These are phyloP conservation scores for Malurus leucopterus DNA, from an alignment of 2,797 vertebrate genomes.

Conservation along the genomic window DNA sequence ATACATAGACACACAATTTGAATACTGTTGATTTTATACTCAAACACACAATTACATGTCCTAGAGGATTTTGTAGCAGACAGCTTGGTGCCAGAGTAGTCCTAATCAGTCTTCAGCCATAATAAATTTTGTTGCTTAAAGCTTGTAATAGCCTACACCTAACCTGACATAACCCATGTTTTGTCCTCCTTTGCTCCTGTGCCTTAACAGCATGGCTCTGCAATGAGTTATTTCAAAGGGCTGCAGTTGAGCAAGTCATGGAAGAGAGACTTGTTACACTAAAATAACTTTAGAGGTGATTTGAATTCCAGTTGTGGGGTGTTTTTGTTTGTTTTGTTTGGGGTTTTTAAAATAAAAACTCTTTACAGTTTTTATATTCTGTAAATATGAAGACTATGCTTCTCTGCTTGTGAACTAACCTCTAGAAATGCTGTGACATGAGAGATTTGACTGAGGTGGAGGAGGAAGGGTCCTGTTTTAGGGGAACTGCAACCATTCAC, in stretches of 20 bases:
- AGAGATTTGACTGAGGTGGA: neutral
- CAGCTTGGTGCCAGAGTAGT: conserved; percentile 53
- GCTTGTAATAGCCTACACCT: neutral
- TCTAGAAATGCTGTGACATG: neutral
- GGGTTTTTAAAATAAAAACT: neutral
- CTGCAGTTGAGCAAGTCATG: neutral
- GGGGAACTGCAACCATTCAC: neutral
- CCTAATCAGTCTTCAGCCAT: conserved; percentile 21
- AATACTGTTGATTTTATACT: conserved; percentile 52
- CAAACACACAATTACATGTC: conserved; percentile 60
- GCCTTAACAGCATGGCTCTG: neutral
- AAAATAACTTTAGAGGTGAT: neutral
- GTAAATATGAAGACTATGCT: rapidly evolving
- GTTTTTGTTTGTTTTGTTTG: neutral
- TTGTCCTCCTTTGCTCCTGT: neutral
- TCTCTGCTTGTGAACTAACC: neutral
- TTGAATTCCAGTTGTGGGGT: neutral
- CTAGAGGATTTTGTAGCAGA: conserved; percentile 54
- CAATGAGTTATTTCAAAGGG: neutral
- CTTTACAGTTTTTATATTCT: neutral
- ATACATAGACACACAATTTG: conserved; percentile 60
- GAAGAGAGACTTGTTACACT: neutral
- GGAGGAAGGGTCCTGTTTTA: neutral
- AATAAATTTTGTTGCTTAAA: conserved; percentile 15
- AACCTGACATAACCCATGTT: neutral